Percentiles rank a stretch among this genome's conserved stretches.
These are phyloP conservation scores for Drosophila pandora DNA, from an alignment of 1,140 invertebrate genomes.

Conservation along the genomic window DNA sequence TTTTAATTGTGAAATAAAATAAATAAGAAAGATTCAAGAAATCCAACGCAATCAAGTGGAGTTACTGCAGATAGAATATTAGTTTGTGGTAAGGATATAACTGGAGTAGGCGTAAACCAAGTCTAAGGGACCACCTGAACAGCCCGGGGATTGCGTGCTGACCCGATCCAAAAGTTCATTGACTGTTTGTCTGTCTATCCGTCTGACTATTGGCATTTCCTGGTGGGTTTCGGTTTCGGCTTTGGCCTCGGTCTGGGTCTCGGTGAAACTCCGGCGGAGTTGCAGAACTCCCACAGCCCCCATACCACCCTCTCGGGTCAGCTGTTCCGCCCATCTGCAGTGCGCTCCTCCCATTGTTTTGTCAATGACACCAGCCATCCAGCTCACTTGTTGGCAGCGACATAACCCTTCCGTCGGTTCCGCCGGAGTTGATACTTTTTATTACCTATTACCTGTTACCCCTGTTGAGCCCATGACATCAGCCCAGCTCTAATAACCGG, in stretches of 20 bases:
- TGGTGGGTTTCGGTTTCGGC: constrained; percentile 16
- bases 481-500: constrained; percentile 76
- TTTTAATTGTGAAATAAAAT: constrained; percentile 67
- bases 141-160: constrained; percentile 57
- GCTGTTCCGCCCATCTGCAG: constrained; percentile 41
- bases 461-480: constrained; percentile 63
- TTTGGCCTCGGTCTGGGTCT: not conserved
- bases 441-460: constrained; percentile 8
- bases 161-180: constrained; percentile 69
- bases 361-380: constrained; percentile 53
- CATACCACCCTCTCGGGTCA: constrained; percentile 18
- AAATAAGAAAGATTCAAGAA: not conserved
- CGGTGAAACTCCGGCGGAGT: not conserved
- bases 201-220: constrained; percentile 64
- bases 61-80: constrained; percentile 8
- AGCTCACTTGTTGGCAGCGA: constrained; percentile 55
- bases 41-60: not conserved
- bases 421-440: constrained; percentile 44
- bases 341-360: constrained; percentile 60
- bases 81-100: constrained; percentile 49
- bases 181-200: constrained; percentile 57
- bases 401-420: constrained; percentile 48
- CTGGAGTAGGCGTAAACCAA: constrained; percentile 55
- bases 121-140: constrained; percentile 1
- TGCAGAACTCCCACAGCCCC: not conserved